These are phyloP conservation scores for Phylloscopus collybita DNA, from an alignment of 2,797 vertebrate genomes.

Conservation along the genomic window DNA sequence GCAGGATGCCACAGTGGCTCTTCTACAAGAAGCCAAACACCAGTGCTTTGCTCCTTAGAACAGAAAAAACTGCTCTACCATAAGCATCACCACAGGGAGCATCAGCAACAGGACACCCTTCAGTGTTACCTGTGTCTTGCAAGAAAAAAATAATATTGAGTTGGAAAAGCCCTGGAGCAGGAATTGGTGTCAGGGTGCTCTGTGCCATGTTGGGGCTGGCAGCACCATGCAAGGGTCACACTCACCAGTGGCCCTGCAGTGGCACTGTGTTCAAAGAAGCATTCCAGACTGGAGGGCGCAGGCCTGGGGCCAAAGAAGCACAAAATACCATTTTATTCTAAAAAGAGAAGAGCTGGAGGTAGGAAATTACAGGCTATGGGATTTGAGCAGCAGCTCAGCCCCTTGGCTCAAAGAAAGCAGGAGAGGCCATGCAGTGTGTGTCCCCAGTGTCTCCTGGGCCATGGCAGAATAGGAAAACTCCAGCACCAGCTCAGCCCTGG, in stretches of 20 bases:
- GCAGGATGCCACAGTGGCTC: neutral
- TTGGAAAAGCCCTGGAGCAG: neutral
- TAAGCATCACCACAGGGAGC: accelerated
- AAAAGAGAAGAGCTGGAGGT: constrained; percentile 29
- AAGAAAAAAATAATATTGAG: accelerated
- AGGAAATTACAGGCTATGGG: constrained; percentile 26
- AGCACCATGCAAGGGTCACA: neutral
- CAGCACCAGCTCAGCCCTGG: neutral
- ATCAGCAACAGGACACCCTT: neutral
- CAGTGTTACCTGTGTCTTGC: neutral
- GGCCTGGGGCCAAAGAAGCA: neutral
- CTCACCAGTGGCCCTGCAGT: neutral
- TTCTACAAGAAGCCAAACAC: neutral
- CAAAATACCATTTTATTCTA: constrained; percentile 23
- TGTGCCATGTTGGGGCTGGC: accelerated
- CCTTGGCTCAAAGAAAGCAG: neutral
- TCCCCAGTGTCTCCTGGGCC: neutral
- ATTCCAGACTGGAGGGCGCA: neutral
- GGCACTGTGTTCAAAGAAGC: neutral
- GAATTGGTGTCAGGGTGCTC: accelerated
- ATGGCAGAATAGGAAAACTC: neutral
- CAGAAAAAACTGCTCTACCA: accelerated
- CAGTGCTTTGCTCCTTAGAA: neutral
- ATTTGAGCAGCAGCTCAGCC: neutral
- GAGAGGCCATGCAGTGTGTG: neutral